Base-by-base conservation (phyloP, 1,140 invertebrate species). In the Drosophila suzukii region DNA sequence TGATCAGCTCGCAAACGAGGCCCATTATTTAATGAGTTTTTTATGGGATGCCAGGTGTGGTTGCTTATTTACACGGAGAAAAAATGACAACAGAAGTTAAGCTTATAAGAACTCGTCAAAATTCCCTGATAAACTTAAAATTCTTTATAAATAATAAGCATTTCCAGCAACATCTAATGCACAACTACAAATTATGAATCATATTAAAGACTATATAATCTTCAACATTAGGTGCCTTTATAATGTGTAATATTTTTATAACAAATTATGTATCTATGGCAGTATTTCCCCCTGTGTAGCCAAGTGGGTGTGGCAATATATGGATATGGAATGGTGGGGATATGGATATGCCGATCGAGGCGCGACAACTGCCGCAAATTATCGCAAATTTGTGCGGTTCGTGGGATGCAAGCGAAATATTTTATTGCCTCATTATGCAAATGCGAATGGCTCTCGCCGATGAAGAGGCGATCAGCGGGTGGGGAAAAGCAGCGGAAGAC, bases 351-450 rank as follows among this genome's bases (percentile, higher is more conserved):
- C 56, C 49, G 79, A 84, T 80, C 80, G 77, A 84, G 84, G 84
- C 80, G 84, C 84, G 84, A 89, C 84, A 89, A 89, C 80, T 84
- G 84, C 84, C 84, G 65, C 84, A 89, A 89, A 89, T 89, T 89
- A 90, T 78, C 80, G 61, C 84, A 89, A 89, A 89, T 89, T 89
- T 84, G 78, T 70, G 76, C 58, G 70, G 43, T 72, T 83, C 84
- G 84, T 90, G 71, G 86, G 81, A 86, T 86, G 86, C 88, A 90
- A 75, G 82, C 78, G 73, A 90, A 90, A 83, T 86, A 90, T 83
- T 90, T 90, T 86, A 90, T 90, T 82, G 75, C 79, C 86, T 90
- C 86, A 90, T 90, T 90, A 90, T 90, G 82, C 79, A 90, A 90
- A 90, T 76, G 60, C 67, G 80, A 88, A 81, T 84, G 76, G 76